Percentiles rank a stretch among this genome's conserved stretches.
Evolutionary conservation across 2,113 vertebrate genomes (phyloP).

Genomic region (Anas platyrhynchos): DNA sequence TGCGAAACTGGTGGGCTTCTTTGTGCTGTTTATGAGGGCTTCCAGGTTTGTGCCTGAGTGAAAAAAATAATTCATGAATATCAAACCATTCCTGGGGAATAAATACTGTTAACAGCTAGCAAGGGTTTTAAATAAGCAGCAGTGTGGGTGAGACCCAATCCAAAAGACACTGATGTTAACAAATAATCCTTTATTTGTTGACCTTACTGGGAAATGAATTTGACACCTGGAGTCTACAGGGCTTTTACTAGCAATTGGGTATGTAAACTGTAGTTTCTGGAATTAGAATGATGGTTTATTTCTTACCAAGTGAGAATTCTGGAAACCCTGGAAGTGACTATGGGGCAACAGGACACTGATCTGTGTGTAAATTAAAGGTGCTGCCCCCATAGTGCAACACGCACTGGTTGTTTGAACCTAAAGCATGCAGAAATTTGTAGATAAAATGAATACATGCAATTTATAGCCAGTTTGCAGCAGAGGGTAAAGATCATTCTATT

Average conservation of each 20-base stretch:
- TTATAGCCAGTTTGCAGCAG: neutral
- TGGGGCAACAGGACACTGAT: neutral
- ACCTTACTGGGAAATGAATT: neutral
- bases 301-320: neutral
- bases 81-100: neutral
- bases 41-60: slow-evolving; percentile 92
- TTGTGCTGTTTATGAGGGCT: slow-evolving; percentile 89
- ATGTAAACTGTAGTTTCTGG: neutral
- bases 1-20: slow-evolving; percentile 81
- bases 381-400: neutral
- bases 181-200: neutral
- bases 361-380: neutral
- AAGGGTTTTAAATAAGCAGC: neutral
- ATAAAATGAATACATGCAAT: neutral
- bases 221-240: neutral
- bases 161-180: neutral
- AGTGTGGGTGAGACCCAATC: neutral
- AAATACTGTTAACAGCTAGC: neutral
- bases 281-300: neutral
- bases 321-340: neutral
- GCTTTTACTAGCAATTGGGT: neutral
- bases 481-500: neutral
- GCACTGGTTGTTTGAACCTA: neutral
- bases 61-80: neutral
- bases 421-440: neutral